A percentile compares a stretch with the other conserved stretches of the same genome.
These are phyloP conservation scores for Drosophila miranda DNA, from an alignment of 1,140 invertebrate genomes.

Conservation along the genomic window DNA sequence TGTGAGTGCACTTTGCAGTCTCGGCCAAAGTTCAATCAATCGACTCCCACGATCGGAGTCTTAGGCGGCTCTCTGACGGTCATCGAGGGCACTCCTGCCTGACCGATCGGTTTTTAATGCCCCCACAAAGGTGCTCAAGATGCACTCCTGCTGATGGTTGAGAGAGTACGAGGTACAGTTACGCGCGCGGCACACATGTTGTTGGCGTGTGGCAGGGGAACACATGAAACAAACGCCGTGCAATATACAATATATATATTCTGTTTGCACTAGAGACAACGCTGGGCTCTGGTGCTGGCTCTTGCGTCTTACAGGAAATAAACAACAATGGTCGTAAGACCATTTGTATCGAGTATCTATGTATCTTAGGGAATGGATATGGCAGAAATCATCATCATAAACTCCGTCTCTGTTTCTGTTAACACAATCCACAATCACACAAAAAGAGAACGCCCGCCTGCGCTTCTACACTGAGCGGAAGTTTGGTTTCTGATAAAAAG, in stretches of 20 bases:
- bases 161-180: slow-evolving; percentile 5
- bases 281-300: neutral
- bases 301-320: slow-evolving; percentile 75
- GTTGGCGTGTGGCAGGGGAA: slow-evolving; percentile 61
- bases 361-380: slow-evolving; percentile 27
- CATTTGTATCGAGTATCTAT: too few relatives aligned
- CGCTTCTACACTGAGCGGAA: slow-evolving; percentile 65
- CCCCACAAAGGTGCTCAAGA: too few relatives aligned
- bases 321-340: slow-evolving; percentile 53
- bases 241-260: neutral
- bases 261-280: slow-evolving; percentile 52
- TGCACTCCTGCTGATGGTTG: too few relatives aligned
- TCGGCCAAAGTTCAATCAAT: neutral
- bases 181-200: neutral
- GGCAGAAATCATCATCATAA: slow-evolving; percentile 68
- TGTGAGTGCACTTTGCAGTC: slow-evolving; percentile 25
- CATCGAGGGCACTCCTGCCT: too few relatives aligned
- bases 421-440: slow-evolving; percentile 50
- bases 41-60: too few relatives aligned
- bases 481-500: slow-evolving; percentile 62
- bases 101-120: too few relatives aligned
- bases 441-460: slow-evolving; percentile 58
- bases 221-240: slow-evolving; percentile 35
- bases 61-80: too few relatives aligned
- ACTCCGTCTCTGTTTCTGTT: slow-evolving; percentile 48